Conservation (phyloP, 2,797 vertebrate species). For the Helostoma temminkii region DNA sequence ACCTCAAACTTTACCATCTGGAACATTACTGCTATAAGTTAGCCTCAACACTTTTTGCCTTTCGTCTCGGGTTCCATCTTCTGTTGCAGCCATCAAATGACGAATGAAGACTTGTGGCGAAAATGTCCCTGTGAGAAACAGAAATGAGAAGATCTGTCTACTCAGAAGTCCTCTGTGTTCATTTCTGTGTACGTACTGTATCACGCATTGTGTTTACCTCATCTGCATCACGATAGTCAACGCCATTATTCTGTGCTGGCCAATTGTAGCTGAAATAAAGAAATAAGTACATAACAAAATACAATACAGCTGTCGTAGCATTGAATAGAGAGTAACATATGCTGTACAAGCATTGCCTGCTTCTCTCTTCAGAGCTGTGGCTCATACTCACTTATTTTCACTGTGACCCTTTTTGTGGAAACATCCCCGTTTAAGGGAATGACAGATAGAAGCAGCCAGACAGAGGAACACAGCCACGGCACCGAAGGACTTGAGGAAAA, state of each 20-base stretch:
- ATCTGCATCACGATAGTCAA: slow-evolving; percentile 92
- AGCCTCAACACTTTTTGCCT: slow-evolving; percentile 48
- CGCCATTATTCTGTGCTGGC: slow-evolving; percentile 88
- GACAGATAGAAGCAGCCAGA: slow-evolving; percentile 88
- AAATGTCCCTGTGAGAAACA: slow-evolving; percentile 91
- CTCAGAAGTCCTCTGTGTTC: not conserved
- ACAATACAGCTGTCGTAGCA: not conserved
- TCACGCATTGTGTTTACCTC: slow-evolving; percentile 86
- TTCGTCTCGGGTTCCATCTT: slow-evolving; percentile 52
- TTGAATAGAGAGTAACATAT: not conserved
- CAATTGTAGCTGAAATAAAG: slow-evolving; percentile 88
- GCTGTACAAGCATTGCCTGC: not conserved
- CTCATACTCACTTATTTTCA: slow-evolving; percentile 88
- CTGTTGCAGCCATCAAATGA: slow-evolving; percentile 90
- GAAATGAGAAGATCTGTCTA: not conserved
- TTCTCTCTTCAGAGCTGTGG: not conserved
- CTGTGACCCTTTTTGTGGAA: slow-evolving; percentile 88
- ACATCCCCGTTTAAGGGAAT: slow-evolving; percentile 90
- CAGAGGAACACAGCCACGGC: slow-evolving; percentile 85
- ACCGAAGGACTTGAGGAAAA: slow-evolving; percentile 90
- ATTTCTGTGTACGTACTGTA: not conserved
- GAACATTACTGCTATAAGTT: slow-evolving; percentile 54
- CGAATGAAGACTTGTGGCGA: slow-evolving; percentile 98
- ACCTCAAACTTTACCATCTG: slow-evolving; percentile 57
- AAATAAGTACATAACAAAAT: not conserved